Percentiles rank a stretch among this genome's conserved stretches.
phyloP scores from a whole-genome alignment of 2,797 vertebrate species.

The Simalia tracyae region DNA sequence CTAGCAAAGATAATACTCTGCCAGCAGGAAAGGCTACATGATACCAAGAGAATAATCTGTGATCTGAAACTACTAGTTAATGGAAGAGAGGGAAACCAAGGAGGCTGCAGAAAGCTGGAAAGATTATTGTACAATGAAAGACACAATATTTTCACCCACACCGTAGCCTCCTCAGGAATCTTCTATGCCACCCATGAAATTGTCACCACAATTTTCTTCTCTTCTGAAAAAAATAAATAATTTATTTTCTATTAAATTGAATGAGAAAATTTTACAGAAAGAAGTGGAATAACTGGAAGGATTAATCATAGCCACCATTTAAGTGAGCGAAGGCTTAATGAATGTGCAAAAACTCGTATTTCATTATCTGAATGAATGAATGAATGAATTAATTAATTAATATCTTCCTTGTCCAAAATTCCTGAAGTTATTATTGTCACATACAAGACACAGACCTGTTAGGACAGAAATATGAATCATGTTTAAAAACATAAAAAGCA shows the following conservation, averaged over 20 bases:
- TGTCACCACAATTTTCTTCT: not conserved
- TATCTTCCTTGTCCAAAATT: not conserved
- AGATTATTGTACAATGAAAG: not conserved
- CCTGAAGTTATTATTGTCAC: not conserved
- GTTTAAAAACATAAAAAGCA: not conserved
- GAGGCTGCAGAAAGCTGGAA: not conserved
- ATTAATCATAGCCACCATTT: not conserved
- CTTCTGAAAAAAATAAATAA: not conserved
- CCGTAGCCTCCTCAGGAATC: not conserved
- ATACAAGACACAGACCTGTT: not conserved
- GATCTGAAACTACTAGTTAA: not conserved
- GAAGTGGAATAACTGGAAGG: not conserved
- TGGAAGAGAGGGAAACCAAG: not conserved
- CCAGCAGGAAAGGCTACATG: not conserved
- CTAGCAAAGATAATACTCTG: not conserved
- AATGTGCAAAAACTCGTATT: not conserved
- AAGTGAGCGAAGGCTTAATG: not conserved
- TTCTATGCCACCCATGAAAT: not conserved
- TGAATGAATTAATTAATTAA: not conserved
- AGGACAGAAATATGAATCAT: constrained; percentile 33
- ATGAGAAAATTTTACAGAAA: not conserved
- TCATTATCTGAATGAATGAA: not conserved
- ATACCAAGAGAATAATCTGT: not conserved
- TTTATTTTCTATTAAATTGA: not conserved
- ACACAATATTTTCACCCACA: not conserved